phyloP scores from a whole-genome alignment of 2,888 invertebrate genomes.

The Eutolmus rufibarbis region DNA sequence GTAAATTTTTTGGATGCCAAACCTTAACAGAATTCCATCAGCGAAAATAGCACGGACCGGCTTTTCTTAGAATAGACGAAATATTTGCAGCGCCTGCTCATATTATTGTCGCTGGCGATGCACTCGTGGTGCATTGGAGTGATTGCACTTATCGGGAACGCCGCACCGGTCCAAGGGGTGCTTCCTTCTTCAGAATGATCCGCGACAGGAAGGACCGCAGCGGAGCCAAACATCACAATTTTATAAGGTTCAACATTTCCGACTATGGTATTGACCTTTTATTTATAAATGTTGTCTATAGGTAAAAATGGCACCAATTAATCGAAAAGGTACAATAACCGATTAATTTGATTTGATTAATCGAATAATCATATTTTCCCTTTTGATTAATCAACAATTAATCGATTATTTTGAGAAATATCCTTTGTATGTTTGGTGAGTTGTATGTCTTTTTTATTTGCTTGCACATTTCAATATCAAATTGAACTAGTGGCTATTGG shows the following conservation, averaged over 20 bases:
- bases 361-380: no score
- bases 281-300: neutral
- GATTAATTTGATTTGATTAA: no score
- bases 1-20: slow-evolving; percentile 27
- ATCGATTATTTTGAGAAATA: no score
- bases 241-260: neutral
- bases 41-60: slow-evolving; percentile 14
- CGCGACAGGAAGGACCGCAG: neutral
- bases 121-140: neutral
- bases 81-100: neutral
- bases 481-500: no score
- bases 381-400: no score
- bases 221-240: neutral
- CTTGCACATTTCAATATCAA: neutral
- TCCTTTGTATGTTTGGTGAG: no score
- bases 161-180: neutral
- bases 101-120: neutral
- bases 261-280: neutral
- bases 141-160: neutral
- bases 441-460: no score
- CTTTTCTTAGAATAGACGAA: slow-evolving; percentile 30
- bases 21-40: slow-evolving; percentile 26
- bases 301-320: no score
- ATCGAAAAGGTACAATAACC: no score
- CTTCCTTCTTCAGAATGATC: neutral